These are phyloP conservation scores for Stegana nigrithorax DNA, from an alignment of 2,888 invertebrate genomes.

Conservation along the genomic window DNA sequence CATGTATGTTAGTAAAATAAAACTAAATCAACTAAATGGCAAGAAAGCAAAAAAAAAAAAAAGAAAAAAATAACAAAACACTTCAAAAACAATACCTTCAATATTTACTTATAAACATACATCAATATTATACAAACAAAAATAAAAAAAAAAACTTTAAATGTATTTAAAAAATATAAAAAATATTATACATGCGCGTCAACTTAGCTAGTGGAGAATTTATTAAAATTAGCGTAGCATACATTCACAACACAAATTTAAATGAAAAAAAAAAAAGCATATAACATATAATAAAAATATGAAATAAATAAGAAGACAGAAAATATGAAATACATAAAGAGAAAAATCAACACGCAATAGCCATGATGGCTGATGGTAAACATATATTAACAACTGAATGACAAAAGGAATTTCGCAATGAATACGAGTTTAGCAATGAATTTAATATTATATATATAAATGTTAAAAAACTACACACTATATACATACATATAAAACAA, in stretches of 20 bases:
- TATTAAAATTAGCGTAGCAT: no score
- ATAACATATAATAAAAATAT: slow-evolving; percentile 27
- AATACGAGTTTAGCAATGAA: slow-evolving; percentile 19
- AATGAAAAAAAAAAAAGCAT: slow-evolving; percentile 1
- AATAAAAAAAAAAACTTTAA: slow-evolving; percentile 17
- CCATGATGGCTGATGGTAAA: no score
- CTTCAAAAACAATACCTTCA: background rate
- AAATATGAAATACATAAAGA: slow-evolving; percentile 4
- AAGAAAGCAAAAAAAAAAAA: background rate
- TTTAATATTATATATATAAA: slow-evolving; percentile 4
- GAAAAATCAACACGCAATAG: no score
- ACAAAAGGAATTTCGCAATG: slow-evolving; percentile 24
- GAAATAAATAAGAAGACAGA: slow-evolving; percentile 1
- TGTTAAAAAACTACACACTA: no score
- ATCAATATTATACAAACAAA: background rate
- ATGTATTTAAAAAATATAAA: background rate
- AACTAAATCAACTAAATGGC: background rate
- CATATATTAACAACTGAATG: no score
- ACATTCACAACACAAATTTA: slow-evolving; percentile 15
- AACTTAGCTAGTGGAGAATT: slow-evolving; percentile 32
- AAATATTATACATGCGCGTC: background rate
- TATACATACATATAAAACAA: background rate
- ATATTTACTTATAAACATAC: background rate
- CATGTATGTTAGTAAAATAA: background rate
- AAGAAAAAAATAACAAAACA: background rate